Percentiles rank a stretch among this genome's conserved stretches.
Evolutionary conservation across 2,113 vertebrate genomes (phyloP).

Genomic region (Psittacara wagleri): DNA sequence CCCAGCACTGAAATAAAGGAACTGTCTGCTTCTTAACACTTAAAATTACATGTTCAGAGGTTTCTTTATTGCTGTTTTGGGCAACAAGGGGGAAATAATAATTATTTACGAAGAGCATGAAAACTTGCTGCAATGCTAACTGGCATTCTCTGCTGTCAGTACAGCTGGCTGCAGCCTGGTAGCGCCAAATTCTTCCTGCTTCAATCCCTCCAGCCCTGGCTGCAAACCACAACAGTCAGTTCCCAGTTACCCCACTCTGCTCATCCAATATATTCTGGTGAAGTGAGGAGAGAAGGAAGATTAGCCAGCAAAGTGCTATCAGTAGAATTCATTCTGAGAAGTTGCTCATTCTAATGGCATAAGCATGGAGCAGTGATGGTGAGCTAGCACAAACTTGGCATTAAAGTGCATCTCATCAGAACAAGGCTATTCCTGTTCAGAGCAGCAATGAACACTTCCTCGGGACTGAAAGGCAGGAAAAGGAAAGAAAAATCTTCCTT

Average conservation of each 20-base stretch:
- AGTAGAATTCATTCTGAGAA: conserved; percentile 26
- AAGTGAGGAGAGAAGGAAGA: neutral
- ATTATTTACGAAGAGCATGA: conserved; percentile 18
- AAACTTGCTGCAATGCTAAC: neutral
- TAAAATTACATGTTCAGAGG: neutral
- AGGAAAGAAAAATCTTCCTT: neutral
- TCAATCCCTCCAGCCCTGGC: neutral
- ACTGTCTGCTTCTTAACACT: neutral
- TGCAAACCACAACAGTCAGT: neutral
- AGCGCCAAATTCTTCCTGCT: neutral
- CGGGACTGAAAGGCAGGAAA: neutral
- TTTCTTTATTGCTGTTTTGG: neutral
- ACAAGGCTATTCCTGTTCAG: conserved; percentile 6
- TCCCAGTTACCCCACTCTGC: neutral
- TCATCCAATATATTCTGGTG: neutral
- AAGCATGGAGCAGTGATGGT: neutral
- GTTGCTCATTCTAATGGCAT: neutral
- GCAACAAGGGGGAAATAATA: conserved; percentile 4
- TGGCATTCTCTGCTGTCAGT: neutral
- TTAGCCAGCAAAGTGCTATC: neutral
- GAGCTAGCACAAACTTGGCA: conserved; percentile 21
- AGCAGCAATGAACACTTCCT: neutral
- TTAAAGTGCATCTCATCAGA: neutral
- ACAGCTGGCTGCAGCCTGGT: conserved; percentile 18
- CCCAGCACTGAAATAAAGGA: neutral